Evolutionary conservation across 1,140 invertebrate species (phyloP), one percentile per base, ranked within the genome.

Genomic region (Lordiphosa collinella): DNA sequence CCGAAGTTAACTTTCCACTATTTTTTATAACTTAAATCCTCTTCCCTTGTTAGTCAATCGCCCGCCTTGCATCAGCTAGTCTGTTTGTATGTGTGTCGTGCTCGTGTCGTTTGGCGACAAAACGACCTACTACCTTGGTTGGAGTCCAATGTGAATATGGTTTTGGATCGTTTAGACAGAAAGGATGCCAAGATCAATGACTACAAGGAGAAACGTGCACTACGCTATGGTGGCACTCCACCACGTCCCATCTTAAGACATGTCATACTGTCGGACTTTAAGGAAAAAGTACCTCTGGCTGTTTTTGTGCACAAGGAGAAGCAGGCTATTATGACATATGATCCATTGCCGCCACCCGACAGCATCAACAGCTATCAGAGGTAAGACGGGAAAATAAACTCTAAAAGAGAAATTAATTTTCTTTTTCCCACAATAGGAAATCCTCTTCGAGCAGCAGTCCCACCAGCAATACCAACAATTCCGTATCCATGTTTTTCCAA

Each of bases 91-190:
- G 91, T 96, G 8, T 92, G 91, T 37, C 91, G 96, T 43, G 92
- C 91, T 67, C 93, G 92, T 76, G 91, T 94, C 67, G 90, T 96
- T 12, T 97, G 96, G 96, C 96, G 95, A 82, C 93, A 95, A 66
- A 89, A 92, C 29, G 92, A 93, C 52, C 90, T 96, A 38, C 85
- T 96, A n/a, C 89, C 91, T 1, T 97, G 95, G 95, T 85, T 97
- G 34, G 94, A 96, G 75, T 90, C 89, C 22, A 94, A 94, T 88
- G 93, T 94, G 0, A 91, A 93, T 60, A 57, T 70, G 29, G 93
- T 94, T 4, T 68, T 97, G 14, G 90, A 93, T 66, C 89, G 91
- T 52, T 92, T 95, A 8, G 92, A 95, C 49, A 89, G 90, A 38
- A 94, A 95, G 74, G 93, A 95, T 74, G 89, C 90, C 4, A 75